phyloP scores from a whole-genome alignment of 2,888 invertebrate species.

The Drosophila ezoana region DNA sequence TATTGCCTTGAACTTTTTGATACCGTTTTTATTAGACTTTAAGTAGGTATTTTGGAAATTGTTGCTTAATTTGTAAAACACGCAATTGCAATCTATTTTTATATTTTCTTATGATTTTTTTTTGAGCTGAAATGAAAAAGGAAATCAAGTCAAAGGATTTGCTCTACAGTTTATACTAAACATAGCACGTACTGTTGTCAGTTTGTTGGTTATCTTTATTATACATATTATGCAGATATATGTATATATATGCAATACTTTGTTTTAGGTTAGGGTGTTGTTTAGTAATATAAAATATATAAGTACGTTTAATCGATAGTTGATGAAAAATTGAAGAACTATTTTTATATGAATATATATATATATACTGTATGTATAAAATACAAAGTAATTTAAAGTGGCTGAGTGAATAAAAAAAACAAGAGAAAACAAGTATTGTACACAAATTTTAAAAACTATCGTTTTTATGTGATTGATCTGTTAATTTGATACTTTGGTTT shows the following conservation, averaged over 20 bases:
- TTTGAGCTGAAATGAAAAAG: conserved; percentile 13
- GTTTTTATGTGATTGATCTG: background rate
- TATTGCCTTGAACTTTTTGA: conserved; percentile 72
- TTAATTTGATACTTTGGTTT: background rate
- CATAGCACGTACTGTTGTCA: conserved; percentile 39
- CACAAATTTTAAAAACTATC: background rate
- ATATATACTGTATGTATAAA: conserved; percentile 47
- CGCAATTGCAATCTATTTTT: conserved; percentile 63
- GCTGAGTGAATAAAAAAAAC: conserved; percentile 73
- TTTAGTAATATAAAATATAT: conserved; percentile 52
- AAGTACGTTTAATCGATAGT: conserved; percentile 47
- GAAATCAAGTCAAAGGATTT: conserved; percentile 58
- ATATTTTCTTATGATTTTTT: conserved; percentile 30
- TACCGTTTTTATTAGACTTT: conserved; percentile 65
- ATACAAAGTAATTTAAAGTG: conserved; percentile 68
- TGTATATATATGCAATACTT: conserved; percentile 60
- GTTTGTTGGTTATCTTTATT: conserved; percentile 61
- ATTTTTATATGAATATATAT: conserved; percentile 70
- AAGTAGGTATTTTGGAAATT: conserved; percentile 78
- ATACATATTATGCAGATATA: conserved; percentile 25
- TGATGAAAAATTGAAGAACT: conserved; percentile 53
- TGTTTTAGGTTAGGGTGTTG: conserved; percentile 78
- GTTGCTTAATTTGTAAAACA: conserved; percentile 76
- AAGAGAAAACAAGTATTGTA: conserved; percentile 15
- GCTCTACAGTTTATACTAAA: conserved; percentile 58